phyloP scores from a whole-genome alignment of 2,113 vertebrate genomes.

The Tragelaphus scriptus region DNA sequence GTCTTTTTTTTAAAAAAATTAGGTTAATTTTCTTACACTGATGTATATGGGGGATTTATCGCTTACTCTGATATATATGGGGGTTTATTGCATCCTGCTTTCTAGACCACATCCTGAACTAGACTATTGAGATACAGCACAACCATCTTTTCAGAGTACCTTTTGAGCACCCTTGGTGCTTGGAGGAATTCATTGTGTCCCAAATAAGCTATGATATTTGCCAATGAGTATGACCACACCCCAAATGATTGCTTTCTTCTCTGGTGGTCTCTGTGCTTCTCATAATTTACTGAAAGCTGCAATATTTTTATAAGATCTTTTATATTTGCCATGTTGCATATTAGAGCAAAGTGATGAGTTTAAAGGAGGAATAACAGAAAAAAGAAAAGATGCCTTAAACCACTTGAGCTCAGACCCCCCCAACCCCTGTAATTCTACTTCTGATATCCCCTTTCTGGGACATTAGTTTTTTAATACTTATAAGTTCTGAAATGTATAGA shows the following conservation, averaged over 20 bases:
- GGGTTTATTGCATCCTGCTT: not conserved
- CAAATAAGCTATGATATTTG: not conserved
- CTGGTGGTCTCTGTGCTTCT: slow-evolving; percentile 42
- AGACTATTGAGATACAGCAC: slow-evolving; percentile 7
- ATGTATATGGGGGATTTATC: slow-evolving; percentile 26
- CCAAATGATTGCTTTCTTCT: slow-evolving; percentile 36
- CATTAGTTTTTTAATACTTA: slow-evolving; percentile 42
- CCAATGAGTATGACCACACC: not conserved
- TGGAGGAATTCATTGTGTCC: not conserved
- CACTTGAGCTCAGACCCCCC: not conserved
- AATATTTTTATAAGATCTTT: slow-evolving; percentile 58
- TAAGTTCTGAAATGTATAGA: slow-evolving; percentile 60
- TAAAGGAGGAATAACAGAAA: not conserved
- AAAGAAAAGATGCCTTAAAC: not conserved
- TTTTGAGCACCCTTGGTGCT: slow-evolving; percentile 11
- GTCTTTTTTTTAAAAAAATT: not conserved
- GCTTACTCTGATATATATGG: not conserved
- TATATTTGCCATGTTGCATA: slow-evolving; percentile 34
- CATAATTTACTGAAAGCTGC: slow-evolving; percentile 42
- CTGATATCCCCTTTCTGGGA: slow-evolving; percentile 22
- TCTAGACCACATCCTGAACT: slow-evolving; percentile 40
- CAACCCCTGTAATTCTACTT: not conserved
- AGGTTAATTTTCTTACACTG: slow-evolving; percentile 51
- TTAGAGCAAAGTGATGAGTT: not conserved
- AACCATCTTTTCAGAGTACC: slow-evolving; percentile 7